Evolutionary conservation across 1,140 invertebrate genomes (phyloP).

Genomic region (Battus philenor): DNA sequence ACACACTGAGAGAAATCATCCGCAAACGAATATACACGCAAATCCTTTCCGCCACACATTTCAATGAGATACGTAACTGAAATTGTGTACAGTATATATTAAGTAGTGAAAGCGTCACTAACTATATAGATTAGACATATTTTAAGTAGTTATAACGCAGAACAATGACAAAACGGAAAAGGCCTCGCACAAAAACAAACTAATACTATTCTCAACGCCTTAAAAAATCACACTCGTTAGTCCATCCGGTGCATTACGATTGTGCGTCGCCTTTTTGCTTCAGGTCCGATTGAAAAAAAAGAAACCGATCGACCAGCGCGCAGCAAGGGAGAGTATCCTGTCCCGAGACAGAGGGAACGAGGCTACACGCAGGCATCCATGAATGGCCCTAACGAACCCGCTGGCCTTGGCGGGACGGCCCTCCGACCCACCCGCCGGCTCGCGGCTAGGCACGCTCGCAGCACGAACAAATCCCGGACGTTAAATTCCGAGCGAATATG

Average conservation of each 20-base stretch:
- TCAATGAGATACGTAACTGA: not conserved
- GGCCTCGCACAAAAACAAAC: constrained; percentile 53
- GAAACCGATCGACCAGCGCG: constrained; percentile 53
- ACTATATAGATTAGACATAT: constrained; percentile 6
- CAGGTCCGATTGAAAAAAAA: constrained; percentile 47
- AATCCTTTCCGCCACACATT: too few species aligned
- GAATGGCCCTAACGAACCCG: constrained; percentile 71
- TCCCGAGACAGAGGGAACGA: constrained; percentile 41
- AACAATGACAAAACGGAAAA: constrained; percentile 45
- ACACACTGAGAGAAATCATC: too few species aligned
- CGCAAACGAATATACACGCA: too few species aligned
- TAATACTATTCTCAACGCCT: constrained; percentile 41
- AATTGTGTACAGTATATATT: constrained; percentile 3
- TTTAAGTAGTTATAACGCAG: too few species aligned
- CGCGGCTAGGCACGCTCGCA: constrained; percentile 25
- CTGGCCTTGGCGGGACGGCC: constrained; percentile 58
- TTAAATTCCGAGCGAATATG: constrained; percentile 1
- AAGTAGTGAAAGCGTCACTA: constrained; percentile 8
- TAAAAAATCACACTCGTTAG: constrained; percentile 70
- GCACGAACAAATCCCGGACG: constrained; percentile 11
- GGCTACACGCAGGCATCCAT: constrained; percentile 50
- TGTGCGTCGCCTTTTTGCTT: constrained; percentile 54
- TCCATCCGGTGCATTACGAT: constrained; percentile 71
- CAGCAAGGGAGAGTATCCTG: constrained; percentile 59
- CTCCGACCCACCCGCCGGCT: constrained; percentile 29